Percentiles rank a stretch among this genome's conserved stretches.
Conservation (phyloP, 2,888 invertebrate genomes). For the Panorpa germanica region DNA sequence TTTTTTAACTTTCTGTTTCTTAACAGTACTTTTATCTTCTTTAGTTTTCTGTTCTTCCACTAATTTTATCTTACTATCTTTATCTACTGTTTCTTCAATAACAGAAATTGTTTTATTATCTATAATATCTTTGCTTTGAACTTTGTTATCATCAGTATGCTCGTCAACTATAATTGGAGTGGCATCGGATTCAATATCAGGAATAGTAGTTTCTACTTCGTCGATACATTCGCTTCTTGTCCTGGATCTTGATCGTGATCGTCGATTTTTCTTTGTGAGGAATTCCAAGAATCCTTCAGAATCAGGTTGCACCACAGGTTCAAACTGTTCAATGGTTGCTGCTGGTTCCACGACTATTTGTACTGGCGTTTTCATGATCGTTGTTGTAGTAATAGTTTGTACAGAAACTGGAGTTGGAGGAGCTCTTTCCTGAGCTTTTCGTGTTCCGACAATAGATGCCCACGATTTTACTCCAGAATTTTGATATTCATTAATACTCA, state of each 20-base stretch:
- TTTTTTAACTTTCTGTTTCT: constrained; percentile 20
- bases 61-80: constrained; percentile 17
- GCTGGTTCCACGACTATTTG: constrained; percentile 18
- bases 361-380: constrained; percentile 15
- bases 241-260: constrained; percentile 33
- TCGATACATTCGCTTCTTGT: constrained; percentile 17
- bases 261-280: constrained; percentile 25
- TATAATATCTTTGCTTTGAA: constrained; percentile 17
- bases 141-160: neutral
- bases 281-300: constrained; percentile 29
- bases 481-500: neutral
- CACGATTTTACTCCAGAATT: constrained; percentile 15
- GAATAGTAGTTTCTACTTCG: neutral
- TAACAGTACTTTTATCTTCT: constrained; percentile 26
- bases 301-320: constrained; percentile 19
- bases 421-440: constrained; percentile 10
- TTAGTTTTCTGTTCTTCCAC: constrained; percentile 21
- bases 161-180: neutral
- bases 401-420: constrained; percentile 16
- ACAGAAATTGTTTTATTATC: constrained; percentile 24
- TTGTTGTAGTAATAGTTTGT: constrained; percentile 7
- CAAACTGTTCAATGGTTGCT: constrained; percentile 17
- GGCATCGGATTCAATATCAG: neutral
- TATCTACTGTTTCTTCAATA: constrained; percentile 14
- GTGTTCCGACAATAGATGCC: constrained; percentile 24